Base-by-base conservation (phyloP, 35 echinoderm and acorn worm genomes). In the Holothuria glaberrima region DNA sequence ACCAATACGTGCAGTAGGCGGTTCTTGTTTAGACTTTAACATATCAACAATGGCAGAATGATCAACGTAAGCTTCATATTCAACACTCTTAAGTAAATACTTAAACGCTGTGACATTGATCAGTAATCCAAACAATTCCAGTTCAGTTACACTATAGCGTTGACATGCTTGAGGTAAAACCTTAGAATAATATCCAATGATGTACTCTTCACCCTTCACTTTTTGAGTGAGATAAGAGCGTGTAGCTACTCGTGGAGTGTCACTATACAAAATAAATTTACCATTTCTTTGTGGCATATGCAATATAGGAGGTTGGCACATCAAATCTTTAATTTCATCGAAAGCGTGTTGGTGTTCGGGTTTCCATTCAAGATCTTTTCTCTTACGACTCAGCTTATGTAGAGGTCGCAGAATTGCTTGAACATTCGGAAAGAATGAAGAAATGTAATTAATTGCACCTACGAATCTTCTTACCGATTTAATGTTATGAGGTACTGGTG, bases 401-500 rank as follows among this genome's bases (percentile, higher is more conserved):
- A 92, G 30, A 2, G 81, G 90, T 59, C 71, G 87, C 31, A 92
- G 41, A 25, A 59, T 86, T 72, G 21, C 33, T 50, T 87, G 82
- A 62, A 86, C 54, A 36, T 75, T 16, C 24, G 89, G 90, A 29
- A 75, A 75, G 30, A 92, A 92, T 75, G 36, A 9, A 16, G 90
- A 32, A 20, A 92, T 82, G 74, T 92, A 87, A 45, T 92, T 92
- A 1, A 92, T 82, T 75, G 90, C 90, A 34, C 90, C 90, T 7
- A 92, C 46, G 58, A 92, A 75, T 75, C 66, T 26, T 87, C 82
- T 5, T 33, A 75, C 46, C 58, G 80, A 18, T 76, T 75, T 71
- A 5, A 59, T 7, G 41, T 56, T 91, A 22, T 35, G 20, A 32
- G 90, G 90, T 27, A 6, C 21, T 6, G 81, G 68, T 44, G 35